Evolutionary conservation across 2,113 vertebrate species (phyloP), one percentile per base, ranked within the genome.

Genomic region (Oryzias celebensis): DNA sequence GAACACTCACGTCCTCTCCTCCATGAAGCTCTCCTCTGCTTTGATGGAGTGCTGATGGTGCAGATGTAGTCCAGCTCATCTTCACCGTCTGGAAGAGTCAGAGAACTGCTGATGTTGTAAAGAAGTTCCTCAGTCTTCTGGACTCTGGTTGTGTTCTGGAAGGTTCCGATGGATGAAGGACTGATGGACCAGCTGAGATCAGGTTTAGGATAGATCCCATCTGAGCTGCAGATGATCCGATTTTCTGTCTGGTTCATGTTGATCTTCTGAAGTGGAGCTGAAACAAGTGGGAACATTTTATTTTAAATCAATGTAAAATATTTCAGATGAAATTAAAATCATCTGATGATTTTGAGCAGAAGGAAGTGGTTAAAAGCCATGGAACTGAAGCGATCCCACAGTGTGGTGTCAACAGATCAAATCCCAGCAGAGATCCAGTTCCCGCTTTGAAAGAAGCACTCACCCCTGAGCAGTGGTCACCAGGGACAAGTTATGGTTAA

Each of bases 251-350:
- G 36, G 15, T 47, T 13, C 1, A 91, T 58, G 52, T 75, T 13
- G n/a, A 90, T 73, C 14, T 57, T 5, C 49, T 17, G 1, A 3
- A 82, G 49, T 4, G 82, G 87, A 68, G 75, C 88, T 92, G 65
- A 1, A 82, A 57, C 18, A 17, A 36, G 36, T 36, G 36, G 8
- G 10, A 3, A 12, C 8, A 13, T 1, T 10, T 2, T 10, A 12
- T 36, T 12, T 36, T 36, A 1, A 2, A 10, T 1, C 7, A 2
- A 8, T 36, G 2, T 12, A 36, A 10, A 36, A 36, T 36, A 10
- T 36, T 36, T 12, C 8, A 36, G 2, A 12, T 12, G 7, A 36
- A 8, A 36, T 8, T 36, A 36, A 36, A 36, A 36, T 36, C 7
- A 36, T 12, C 8, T 36, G 1, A 10, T 36, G 2, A 12, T 2